Evolutionary conservation across 2,113 vertebrate genomes (phyloP).

Genomic region (Gasterosteus aculeatus): DNA sequence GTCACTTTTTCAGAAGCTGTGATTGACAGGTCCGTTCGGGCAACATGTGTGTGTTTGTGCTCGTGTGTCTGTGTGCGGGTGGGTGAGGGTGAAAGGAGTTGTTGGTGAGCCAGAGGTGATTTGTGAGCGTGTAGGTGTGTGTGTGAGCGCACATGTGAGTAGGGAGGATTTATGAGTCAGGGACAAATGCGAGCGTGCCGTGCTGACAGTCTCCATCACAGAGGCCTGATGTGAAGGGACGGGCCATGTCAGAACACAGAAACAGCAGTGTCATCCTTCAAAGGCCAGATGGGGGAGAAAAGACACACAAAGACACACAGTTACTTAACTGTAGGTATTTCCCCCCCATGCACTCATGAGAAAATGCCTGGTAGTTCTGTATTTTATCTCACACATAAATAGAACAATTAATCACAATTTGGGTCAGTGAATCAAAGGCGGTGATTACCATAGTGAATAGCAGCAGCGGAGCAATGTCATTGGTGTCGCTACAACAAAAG

Average conservation of each 20-base stretch:
- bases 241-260: constrained; percentile 65
- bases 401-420: constrained; percentile 9
- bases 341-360: background rate
- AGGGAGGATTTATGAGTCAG: constrained; percentile 62
- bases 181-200: constrained; percentile 54
- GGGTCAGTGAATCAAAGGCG: constrained; percentile 38
- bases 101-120: constrained; percentile 43
- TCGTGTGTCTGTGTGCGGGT: constrained; percentile 22
- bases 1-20: constrained; percentile 25
- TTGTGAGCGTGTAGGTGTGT: constrained; percentile 1
- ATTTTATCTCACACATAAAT: constrained; percentile 4
- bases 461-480: constrained; percentile 64
- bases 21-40: constrained; percentile 50
- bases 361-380: constrained; percentile 3
- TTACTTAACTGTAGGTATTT: constrained; percentile 1
- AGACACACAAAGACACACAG: constrained; percentile 28
- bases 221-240: constrained; percentile 72
- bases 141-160: background rate
- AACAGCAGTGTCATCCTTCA: constrained; percentile 55
- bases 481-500: constrained; percentile 47
- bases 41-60: constrained; percentile 19
- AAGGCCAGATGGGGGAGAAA: constrained; percentile 41
- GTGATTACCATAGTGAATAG: constrained; percentile 30
- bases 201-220: constrained; percentile 68
- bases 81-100: constrained; percentile 40